Conservation (phyloP, 1,140 invertebrate species). For the Macrobrachium nipponense region DNA sequence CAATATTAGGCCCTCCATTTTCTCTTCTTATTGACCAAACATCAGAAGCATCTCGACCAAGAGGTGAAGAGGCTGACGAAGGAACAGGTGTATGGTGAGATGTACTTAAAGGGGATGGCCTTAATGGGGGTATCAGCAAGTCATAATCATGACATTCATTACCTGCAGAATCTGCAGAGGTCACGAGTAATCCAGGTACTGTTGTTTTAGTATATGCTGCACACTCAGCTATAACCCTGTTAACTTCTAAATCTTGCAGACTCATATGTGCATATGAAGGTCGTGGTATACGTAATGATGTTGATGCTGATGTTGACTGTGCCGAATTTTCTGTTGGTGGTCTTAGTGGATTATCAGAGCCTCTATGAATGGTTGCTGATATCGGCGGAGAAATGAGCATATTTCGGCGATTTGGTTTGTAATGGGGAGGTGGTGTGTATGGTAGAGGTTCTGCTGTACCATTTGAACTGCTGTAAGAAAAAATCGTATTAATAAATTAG, state of each 20-base stretch:
- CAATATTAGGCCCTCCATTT: slow-evolving; percentile 38
- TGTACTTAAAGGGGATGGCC: background rate
- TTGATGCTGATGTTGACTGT: slow-evolving; percentile 9
- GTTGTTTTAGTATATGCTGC: slow-evolving; percentile 55
- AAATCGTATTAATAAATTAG: background rate
- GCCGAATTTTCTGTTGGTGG: background rate
- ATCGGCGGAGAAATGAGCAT: slow-evolving; percentile 64
- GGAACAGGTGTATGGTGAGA: slow-evolving; percentile 28
- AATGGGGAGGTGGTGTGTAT: slow-evolving; percentile 54
- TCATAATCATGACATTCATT: slow-evolving; percentile 54
- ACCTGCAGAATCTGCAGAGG: slow-evolving; percentile 3
- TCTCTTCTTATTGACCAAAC: slow-evolving; percentile 27
- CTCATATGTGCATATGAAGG: slow-evolving; percentile 20
- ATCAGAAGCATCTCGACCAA: slow-evolving; percentile 24
- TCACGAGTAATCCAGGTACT: slow-evolving; percentile 47
- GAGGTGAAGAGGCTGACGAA: slow-evolving; percentile 33
- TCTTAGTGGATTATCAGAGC: slow-evolving; percentile 55
- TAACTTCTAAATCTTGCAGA: slow-evolving; percentile 46
- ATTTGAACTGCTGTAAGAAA: slow-evolving; percentile 17
- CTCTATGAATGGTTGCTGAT: slow-evolving; percentile 62
- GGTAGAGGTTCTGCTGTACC: slow-evolving; percentile 23
- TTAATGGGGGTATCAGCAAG: slow-evolving; percentile 4
- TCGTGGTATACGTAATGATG: background rate
- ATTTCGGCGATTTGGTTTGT: slow-evolving; percentile 55
- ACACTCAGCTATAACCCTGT: slow-evolving; percentile 61